Conservation (phyloP, 92 coral and sea anemone species). For the Porites rus region DNA sequence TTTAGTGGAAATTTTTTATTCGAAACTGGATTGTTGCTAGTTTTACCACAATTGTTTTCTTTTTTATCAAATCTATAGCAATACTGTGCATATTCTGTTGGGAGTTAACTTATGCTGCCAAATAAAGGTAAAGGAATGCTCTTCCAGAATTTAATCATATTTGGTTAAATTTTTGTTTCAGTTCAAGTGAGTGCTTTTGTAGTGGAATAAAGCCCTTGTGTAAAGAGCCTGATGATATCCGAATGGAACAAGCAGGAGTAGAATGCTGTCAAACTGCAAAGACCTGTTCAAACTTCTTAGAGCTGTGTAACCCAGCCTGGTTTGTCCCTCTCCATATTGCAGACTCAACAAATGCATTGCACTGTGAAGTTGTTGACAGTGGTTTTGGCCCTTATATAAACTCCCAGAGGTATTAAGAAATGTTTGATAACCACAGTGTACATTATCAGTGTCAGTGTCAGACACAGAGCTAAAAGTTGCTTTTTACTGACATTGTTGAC, state of each 20-base stretch:
- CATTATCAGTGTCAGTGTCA: too few species aligned
- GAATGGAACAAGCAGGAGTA: conserved; percentile 7
- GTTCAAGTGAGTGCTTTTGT: conserved; percentile 29
- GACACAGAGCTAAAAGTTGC: too few species aligned
- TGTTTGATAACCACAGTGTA: not conserved
- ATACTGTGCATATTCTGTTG: too few species aligned
- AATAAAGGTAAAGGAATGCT: not conserved
- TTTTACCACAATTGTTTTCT: too few species aligned
- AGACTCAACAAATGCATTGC: conserved; percentile 42
- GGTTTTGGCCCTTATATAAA: conserved; percentile 69
- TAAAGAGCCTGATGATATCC: not conserved
- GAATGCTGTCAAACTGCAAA: conserved; percentile 25
- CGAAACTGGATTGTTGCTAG: too few species aligned
- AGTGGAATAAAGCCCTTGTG: conserved; percentile 14
- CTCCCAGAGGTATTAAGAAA: conserved; percentile 47
- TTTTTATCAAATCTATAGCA: too few species aligned
- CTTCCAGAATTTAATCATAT: too few species aligned
- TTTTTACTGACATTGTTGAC: too few species aligned
- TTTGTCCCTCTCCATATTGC: conserved; percentile 79
- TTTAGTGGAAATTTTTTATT: too few species aligned
- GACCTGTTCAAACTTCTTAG: conserved; percentile 45
- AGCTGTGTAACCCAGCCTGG: conserved; percentile 92
- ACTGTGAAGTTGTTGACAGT: conserved; percentile 60
- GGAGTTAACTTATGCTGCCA: too few species aligned
- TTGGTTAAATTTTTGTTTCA: not conserved